Evolutionary conservation across 2,113 vertebrate genomes (phyloP).

Genomic region (Parus major): DNA sequence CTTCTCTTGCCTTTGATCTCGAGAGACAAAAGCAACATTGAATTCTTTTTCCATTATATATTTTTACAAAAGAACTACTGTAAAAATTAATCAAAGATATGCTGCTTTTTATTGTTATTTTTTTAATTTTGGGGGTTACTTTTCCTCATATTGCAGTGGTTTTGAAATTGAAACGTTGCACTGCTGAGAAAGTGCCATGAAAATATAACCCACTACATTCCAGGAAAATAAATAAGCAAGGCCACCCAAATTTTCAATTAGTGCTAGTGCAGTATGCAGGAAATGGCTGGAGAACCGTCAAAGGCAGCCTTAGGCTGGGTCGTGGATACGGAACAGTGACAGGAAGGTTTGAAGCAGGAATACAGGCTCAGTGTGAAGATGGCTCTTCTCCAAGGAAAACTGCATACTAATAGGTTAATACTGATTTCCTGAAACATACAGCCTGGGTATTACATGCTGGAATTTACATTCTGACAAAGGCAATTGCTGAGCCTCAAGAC

Average conservation of each 20-base stretch:
- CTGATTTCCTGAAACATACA: conserved; percentile 74
- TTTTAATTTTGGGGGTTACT: conserved; percentile 51
- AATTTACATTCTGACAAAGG: conserved; percentile 70
- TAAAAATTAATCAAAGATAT: conserved; percentile 58
- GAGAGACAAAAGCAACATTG: not conserved
- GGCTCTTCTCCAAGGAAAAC: conserved; percentile 82
- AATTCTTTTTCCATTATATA: conserved; percentile 37
- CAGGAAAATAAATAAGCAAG: conserved; percentile 99
- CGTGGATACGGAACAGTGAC: conserved; percentile 78
- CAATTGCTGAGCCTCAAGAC: conserved; percentile 61
- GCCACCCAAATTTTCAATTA: conserved; percentile 99
- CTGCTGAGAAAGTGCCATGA: conserved; percentile 96
- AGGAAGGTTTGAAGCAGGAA: conserved; percentile 75
- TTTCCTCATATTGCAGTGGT: conserved; percentile 70
- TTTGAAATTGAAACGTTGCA: conserved; percentile 87
- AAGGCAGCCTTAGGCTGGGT: conserved; percentile 80
- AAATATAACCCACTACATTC: conserved; percentile 98
- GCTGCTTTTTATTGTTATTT: conserved; percentile 45
- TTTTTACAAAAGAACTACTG: conserved; percentile 59
- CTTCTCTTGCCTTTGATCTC: conserved; percentile 26
- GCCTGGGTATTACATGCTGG: conserved; percentile 74
- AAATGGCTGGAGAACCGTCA: conserved; percentile 86
- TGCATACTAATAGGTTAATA: conserved; percentile 73
- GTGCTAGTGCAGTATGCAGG: conserved; percentile 91
- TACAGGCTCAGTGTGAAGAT: conserved; percentile 75